phyloP scores from a whole-genome alignment of 2,797 vertebrate genomes.

The Sebastes diploproa region DNA sequence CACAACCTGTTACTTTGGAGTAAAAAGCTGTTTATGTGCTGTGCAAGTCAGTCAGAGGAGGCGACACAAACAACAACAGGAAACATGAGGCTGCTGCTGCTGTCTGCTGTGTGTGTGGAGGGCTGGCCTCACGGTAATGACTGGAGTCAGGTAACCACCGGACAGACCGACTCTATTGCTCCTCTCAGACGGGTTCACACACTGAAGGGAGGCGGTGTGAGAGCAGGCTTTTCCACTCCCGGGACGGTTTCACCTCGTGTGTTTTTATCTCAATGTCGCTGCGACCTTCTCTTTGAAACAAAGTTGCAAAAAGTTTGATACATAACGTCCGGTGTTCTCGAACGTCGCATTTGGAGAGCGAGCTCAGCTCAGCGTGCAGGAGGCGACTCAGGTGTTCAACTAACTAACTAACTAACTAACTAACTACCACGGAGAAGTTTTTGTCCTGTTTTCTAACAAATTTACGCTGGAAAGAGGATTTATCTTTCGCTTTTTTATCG shows the following conservation, averaged over 20 bases:
- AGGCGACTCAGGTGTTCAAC: slow-evolving; percentile 64
- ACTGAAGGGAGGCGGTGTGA: slow-evolving; percentile 9
- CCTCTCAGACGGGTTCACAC: slow-evolving; percentile 10
- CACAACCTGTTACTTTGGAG: slow-evolving; percentile 12
- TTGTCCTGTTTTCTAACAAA: neutral
- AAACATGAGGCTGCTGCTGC: slow-evolving; percentile 50
- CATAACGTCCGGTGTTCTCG: slow-evolving; percentile 13
- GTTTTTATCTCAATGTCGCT: neutral
- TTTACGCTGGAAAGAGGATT: neutral
- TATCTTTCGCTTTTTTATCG: neutral
- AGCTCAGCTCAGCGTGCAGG: neutral
- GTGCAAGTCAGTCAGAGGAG: neutral
- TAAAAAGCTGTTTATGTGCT: slow-evolving; percentile 1
- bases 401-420: too few relatives aligned
- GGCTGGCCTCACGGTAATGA: slow-evolving; percentile 56
- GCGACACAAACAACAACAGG: slow-evolving; percentile 56
- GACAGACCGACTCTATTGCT: slow-evolving; percentile 26
- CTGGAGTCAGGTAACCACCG: slow-evolving; percentile 76
- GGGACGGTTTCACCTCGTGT: neutral
- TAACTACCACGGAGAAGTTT: neutral
- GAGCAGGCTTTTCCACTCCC: neutral
- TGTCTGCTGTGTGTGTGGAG: slow-evolving; percentile 27
- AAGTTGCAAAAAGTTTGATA: slow-evolving; percentile 24
- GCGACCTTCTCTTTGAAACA: neutral
- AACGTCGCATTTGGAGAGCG: neutral